Evolutionary conservation across 2,888 invertebrate genomes (phyloP).

Genomic region (Vanessa cardui): DNA sequence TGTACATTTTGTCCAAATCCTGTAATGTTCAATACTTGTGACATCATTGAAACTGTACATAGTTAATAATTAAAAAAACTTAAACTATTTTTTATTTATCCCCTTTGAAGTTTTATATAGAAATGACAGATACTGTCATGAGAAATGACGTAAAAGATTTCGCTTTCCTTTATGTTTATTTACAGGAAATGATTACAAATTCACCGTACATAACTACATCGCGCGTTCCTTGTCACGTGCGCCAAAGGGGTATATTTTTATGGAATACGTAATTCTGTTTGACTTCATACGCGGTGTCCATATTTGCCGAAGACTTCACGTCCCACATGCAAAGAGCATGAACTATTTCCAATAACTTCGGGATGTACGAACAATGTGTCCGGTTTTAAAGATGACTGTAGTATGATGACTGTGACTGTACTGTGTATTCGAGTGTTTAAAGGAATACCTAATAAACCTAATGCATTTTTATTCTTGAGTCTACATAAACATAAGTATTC

Average conservation of each 20-base stretch:
- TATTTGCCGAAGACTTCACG: constrained; percentile 68
- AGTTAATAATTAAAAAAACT: too few relatives aligned
- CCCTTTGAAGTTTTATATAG: background rate
- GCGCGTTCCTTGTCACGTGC: constrained; percentile 70
- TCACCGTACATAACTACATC: constrained; percentile 40
- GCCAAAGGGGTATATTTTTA: constrained; percentile 80
- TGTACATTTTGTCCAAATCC: too few relatives aligned
- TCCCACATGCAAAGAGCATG: constrained; percentile 63
- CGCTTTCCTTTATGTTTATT: constrained; percentile 25
- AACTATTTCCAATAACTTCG: constrained; percentile 45
- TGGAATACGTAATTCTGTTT: constrained; percentile 83
- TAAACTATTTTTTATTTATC: too few relatives aligned
- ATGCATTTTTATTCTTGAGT: too few relatives aligned
- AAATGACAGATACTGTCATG: background rate
- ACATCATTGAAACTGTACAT: too few relatives aligned
- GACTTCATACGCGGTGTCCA: constrained; percentile 83
- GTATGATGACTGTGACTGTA: too few relatives aligned
- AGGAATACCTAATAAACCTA: too few relatives aligned
- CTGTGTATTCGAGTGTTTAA: too few relatives aligned
- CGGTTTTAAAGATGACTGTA: constrained; percentile 8
- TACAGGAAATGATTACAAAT: constrained; percentile 41
- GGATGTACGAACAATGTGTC: background rate
- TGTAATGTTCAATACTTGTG: too few relatives aligned
- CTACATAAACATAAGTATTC: too few relatives aligned
- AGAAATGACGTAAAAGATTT: constrained; percentile 15